A percentile compares a stretch with the other conserved stretches of the same genome.
These are phyloP conservation scores for Aurelia aurita complex sp. Pacific DNA, from an alignment of 30 jellyfish, hydroid and myxozoan species.

Conservation along the genomic window DNA sequence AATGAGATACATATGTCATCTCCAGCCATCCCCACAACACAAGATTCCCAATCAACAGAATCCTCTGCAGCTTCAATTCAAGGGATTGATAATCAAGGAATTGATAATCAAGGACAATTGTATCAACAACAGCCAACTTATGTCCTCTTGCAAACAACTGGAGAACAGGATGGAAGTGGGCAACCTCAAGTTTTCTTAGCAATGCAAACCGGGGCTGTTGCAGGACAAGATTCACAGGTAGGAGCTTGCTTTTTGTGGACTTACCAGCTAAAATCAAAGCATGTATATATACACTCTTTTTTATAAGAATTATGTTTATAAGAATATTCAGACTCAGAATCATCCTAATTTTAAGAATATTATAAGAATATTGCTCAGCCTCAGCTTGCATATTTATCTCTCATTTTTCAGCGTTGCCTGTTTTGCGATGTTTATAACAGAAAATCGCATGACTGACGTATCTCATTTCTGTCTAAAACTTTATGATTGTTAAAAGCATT, in stretches of 20 bases:
- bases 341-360: too few species aligned
- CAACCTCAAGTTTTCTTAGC: slow-evolving; percentile 95
- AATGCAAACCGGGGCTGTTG: slow-evolving; percentile 84
- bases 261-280: neutral
- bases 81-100: slow-evolving; percentile 43
- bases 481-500: too few species aligned
- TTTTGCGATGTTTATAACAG: too few species aligned
- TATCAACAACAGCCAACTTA: slow-evolving; percentile 94
- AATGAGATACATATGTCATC: slow-evolving; percentile 22
- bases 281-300: too few species aligned
- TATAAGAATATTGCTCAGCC: too few species aligned
- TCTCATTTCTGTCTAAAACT: too few species aligned
- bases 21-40: slow-evolving; percentile 19
- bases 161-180: slow-evolving; percentile 90
- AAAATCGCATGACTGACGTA: too few species aligned
- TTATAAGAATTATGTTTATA: too few species aligned
- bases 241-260: neutral
- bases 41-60: slow-evolving; percentile 3
- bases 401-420: too few species aligned
- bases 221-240: slow-evolving; percentile 85
- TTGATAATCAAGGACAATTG: slow-evolving; percentile 48
- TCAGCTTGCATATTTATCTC: too few species aligned
- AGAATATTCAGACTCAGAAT: too few species aligned
- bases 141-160: slow-evolving; percentile 89
- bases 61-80: slow-evolving; percentile 49